A percentile compares a stretch with the other conserved stretches of the same genome.
Evolutionary conservation across 2,113 vertebrate genomes (phyloP).

Genomic region (Eretmodus cyanostictus): DNA sequence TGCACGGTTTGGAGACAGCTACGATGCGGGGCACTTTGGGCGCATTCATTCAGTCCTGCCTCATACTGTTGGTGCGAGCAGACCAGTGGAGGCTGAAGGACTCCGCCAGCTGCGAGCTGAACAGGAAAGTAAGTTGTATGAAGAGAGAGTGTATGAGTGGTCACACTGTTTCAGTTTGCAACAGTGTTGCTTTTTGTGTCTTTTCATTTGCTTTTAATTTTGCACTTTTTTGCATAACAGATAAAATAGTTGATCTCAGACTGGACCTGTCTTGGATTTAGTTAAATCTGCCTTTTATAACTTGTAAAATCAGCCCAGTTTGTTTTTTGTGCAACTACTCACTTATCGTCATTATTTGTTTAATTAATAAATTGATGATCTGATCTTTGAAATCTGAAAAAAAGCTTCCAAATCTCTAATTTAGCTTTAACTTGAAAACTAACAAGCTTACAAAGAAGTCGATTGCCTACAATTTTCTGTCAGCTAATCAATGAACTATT

Average conservation of each 20-base stretch:
- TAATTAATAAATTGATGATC: not conserved
- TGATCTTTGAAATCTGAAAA: not conserved
- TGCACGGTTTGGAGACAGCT: constrained; percentile 30
- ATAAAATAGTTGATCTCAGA: not conserved
- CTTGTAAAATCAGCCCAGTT: not conserved
- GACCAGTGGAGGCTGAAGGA: constrained; percentile 67
- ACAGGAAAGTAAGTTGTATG: constrained; percentile 65
- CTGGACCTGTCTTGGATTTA: not conserved
- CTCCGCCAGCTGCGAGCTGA: constrained; percentile 66
- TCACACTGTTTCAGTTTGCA: not conserved
- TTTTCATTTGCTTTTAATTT: not conserved
- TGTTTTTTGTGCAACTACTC: not conserved
- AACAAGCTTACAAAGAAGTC: not conserved
- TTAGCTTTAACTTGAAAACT: not conserved
- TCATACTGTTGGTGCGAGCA: constrained; percentile 67
- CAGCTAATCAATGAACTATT: not conserved
- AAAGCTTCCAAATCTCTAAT: not conserved
- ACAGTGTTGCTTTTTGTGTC: not conserved
- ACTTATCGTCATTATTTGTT: not conserved
- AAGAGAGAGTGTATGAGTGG: not conserved
- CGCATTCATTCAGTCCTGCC: constrained; percentile 67
- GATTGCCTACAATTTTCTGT: not conserved
- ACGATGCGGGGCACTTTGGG: constrained; percentile 68
- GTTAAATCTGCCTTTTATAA: not conserved
- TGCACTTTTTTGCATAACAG: not conserved